A percentile compares a stretch with the other conserved stretches of the same genome.
Evolutionary conservation across 1,140 invertebrate species (phyloP).

Genomic region (Micrasema longulum): DNA sequence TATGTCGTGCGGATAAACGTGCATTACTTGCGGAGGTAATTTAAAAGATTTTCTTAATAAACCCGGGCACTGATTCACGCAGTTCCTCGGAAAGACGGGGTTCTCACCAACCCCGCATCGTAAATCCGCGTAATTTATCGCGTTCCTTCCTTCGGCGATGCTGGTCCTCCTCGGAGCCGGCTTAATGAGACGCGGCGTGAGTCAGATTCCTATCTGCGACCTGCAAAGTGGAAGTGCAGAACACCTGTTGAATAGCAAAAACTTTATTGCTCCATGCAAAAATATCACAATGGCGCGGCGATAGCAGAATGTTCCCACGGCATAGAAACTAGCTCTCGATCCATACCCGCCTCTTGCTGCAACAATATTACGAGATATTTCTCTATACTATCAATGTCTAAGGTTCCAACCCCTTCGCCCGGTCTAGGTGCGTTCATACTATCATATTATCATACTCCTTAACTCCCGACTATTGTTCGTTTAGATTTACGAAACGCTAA

Average conservation of each 20-base stretch:
- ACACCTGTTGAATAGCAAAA: slow-evolving; percentile 41
- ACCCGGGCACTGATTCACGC: not conserved
- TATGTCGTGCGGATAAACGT: slow-evolving; percentile 27
- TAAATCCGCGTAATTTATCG: not conserved
- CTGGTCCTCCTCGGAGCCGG: not conserved
- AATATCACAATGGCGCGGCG: slow-evolving; percentile 39
- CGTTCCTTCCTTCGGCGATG: not conserved
- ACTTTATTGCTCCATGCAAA: slow-evolving; percentile 41
- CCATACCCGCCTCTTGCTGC: slow-evolving; percentile 30
- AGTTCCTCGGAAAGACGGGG: not conserved
- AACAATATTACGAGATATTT: slow-evolving; percentile 34
- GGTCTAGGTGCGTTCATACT: not conserved
- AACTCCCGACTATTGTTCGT: slow-evolving; percentile 12
- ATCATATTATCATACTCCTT: not conserved
- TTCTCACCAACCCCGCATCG: too few species aligned
- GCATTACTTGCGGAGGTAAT: slow-evolving; percentile 10
- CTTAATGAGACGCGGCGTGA: slow-evolving; percentile 42
- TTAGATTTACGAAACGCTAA: slow-evolving; percentile 5
- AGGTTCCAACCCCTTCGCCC: slow-evolving; percentile 13
- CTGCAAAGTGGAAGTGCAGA: slow-evolving; percentile 37
- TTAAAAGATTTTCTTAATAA: slow-evolving; percentile 13
- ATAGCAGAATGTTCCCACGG: slow-evolving; percentile 40
- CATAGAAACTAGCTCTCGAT: slow-evolving; percentile 36
- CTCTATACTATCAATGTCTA: slow-evolving; percentile 20
- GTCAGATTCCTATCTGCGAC: slow-evolving; percentile 39